Evolutionary conservation across 2,113 vertebrate species (phyloP).

Genomic region (Stegastes partitus): DNA sequence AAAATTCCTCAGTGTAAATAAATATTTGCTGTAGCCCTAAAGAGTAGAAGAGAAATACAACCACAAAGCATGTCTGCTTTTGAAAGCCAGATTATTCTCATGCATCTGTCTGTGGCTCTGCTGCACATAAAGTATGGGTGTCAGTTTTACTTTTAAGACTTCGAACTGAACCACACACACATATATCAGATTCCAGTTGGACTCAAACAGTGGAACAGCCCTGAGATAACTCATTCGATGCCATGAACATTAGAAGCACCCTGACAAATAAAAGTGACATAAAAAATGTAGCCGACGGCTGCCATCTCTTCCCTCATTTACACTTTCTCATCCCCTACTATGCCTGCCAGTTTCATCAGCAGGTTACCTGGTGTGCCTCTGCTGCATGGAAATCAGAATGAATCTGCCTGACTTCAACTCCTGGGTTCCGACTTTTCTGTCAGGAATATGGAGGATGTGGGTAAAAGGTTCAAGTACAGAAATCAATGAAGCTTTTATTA

Average conservation of each 20-base stretch:
- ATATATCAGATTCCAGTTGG: conserved; percentile 23
- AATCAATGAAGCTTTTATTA: conserved; percentile 20
- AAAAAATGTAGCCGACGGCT: conserved; percentile 24
- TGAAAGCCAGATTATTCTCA: neutral
- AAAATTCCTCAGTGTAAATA: neutral
- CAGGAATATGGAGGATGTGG: conserved; percentile 27
- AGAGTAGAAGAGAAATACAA: neutral
- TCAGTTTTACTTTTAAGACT: neutral
- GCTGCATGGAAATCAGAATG: conserved; percentile 25
- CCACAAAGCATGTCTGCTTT: neutral
- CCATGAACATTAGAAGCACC: conserved; percentile 20
- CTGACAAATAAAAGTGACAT: conserved; percentile 34
- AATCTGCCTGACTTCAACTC: conserved; percentile 33
- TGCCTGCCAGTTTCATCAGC: conserved; percentile 33
- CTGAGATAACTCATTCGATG: conserved; percentile 2
- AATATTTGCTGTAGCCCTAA: neutral
- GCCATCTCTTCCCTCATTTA: conserved; percentile 24
- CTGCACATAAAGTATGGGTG: neutral
- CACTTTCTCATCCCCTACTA: conserved; percentile 5
- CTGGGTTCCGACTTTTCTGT: conserved; percentile 23
- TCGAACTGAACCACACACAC: neutral
- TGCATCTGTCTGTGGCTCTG: conserved; percentile 4
- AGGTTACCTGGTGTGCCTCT: conserved; percentile 22
- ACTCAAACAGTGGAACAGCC: conserved; percentile 17
- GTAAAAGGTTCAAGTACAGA: conserved; percentile 31